Evolutionary conservation across 2,888 invertebrate genomes (phyloP).

Genomic region (Tricholauxania praeusta): DNA sequence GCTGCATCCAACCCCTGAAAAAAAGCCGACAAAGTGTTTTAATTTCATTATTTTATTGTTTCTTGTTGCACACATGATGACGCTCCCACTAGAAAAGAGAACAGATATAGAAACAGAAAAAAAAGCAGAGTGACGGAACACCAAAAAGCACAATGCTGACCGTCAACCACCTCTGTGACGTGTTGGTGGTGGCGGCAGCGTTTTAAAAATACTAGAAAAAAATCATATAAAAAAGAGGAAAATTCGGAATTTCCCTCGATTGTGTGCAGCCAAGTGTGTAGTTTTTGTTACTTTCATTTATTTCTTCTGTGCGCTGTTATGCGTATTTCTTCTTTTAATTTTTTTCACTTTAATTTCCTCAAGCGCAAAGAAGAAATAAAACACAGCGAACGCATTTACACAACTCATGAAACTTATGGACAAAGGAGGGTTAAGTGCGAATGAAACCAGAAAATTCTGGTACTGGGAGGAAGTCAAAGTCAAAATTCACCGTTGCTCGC

Average conservation of each 20-base stretch:
- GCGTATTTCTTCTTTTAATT: not conserved
- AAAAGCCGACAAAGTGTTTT: conserved; percentile 23
- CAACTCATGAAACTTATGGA: not conserved
- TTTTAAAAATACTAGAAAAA: conserved; percentile 8
- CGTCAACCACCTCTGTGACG: conserved; percentile 9
- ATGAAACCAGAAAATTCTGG: not conserved
- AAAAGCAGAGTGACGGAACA: not conserved
- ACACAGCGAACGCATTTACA: not conserved
- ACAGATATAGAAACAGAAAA: not conserved
- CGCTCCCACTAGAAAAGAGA: conserved; percentile 27
- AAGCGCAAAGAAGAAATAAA: not conserved
- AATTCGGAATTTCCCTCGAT: conserved; percentile 26
- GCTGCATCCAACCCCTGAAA: conserved; percentile 3
- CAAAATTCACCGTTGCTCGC: conserved; percentile 34
- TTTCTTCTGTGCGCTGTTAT: conserved; percentile 6
- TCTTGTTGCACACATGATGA: conserved; percentile 26
- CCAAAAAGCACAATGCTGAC: conserved; percentile 9
- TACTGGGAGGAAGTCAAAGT: conserved; percentile 25
- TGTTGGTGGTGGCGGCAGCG: not conserved
- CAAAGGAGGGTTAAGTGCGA: conserved; percentile 24
- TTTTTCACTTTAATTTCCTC: conserved; percentile 16
- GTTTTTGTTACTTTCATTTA: conserved; percentile 32
- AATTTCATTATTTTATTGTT: not conserved
- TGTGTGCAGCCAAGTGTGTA: conserved; percentile 41
- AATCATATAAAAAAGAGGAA: conserved; percentile 9